These are phyloP conservation scores for Papilio machaon DNA, from an alignment of 1,140 invertebrate species.

Conservation along the genomic window DNA sequence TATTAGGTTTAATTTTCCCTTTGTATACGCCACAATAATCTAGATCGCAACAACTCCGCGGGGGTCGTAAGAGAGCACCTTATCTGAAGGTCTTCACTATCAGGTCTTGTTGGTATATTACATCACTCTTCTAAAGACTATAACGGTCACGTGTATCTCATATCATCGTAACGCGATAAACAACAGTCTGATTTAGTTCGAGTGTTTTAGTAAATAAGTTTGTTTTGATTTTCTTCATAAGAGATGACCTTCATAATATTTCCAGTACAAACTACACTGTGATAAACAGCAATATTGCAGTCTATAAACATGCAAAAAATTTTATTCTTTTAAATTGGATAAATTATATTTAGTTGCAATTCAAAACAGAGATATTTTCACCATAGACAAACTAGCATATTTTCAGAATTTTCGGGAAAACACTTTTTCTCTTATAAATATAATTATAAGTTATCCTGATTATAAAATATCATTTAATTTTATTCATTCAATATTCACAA, in stretches of 20 bases:
- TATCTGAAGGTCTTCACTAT: not conserved
- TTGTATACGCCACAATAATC: not conserved
- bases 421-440: no score
- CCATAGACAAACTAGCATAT: not conserved
- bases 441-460: no score
- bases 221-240: not conserved
- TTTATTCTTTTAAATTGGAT: no score
- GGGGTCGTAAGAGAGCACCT: not conserved
- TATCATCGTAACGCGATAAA: not conserved
- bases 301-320: no score
- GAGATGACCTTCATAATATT: not conserved
- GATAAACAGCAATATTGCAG: no score
- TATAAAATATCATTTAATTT: no score
- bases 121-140: not conserved
- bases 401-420: no score
- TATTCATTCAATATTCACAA: no score
- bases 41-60: not conserved
- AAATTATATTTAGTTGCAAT: no score
- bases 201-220: slow-evolving; percentile 17
- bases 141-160: not conserved
- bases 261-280: not conserved
- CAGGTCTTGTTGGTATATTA: not conserved
- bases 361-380: not conserved
- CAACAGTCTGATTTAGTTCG: not conserved
- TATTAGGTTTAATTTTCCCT: not conserved